These are phyloP conservation scores for Anagyrus pseudococci DNA, from an alignment of 2,888 invertebrate species.

Conservation along the genomic window DNA sequence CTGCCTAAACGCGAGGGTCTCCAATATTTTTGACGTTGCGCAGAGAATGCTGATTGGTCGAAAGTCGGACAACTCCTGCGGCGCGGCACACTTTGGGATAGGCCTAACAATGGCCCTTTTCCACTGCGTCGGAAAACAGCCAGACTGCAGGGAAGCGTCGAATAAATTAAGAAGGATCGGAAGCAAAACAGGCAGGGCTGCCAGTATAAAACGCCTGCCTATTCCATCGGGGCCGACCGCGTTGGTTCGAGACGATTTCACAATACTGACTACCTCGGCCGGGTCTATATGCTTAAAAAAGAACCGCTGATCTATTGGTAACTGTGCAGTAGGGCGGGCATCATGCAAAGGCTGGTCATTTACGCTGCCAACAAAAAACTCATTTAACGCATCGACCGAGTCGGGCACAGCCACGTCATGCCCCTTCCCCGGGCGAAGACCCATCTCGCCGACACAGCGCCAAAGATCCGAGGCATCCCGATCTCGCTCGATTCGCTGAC, in stretches of 20 bases:
- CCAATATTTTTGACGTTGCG: background rate
- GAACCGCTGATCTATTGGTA: background rate
- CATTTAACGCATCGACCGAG: background rate
- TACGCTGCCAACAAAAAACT: background rate
- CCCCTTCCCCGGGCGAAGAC: background rate
- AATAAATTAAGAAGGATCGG: background rate
- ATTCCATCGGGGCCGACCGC: background rate
- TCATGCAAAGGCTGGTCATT: no score
- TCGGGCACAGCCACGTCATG: background rate
- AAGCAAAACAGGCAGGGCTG: background rate
- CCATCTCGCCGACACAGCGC: background rate
- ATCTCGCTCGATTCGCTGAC: no score
- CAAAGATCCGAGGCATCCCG: background rate
- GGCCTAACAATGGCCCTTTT: background rate
- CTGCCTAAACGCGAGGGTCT: background rate
- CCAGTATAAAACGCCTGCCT: background rate
- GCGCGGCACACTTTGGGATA: background rate
- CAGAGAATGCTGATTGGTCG: slow-evolving; percentile 11
- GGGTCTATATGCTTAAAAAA: background rate
- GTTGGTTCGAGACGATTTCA: background rate
- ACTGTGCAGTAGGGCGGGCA: background rate
- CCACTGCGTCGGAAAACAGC: background rate
- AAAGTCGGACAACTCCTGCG: background rate
- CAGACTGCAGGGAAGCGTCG: background rate
- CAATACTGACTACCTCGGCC: background rate